Conservation (phyloP, 2,113 vertebrate species). For the Hippocampus barbouri region DNA sequence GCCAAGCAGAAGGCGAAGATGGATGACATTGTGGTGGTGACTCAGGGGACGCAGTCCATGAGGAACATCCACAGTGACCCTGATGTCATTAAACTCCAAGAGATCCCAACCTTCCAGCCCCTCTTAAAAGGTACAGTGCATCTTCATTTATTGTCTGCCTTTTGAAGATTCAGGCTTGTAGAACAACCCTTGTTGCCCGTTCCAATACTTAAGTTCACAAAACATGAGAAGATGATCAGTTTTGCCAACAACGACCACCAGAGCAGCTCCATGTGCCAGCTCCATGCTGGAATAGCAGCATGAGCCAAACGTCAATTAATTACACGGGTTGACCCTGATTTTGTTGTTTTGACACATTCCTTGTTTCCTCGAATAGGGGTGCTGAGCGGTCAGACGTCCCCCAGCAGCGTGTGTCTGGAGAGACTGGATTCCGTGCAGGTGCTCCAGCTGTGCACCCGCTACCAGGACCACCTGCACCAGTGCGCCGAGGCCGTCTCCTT, state of each 20-base stretch:
- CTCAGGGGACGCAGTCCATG: constrained; percentile 86
- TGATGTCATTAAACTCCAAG: constrained; percentile 96
- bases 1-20: constrained; percentile 94
- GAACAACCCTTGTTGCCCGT: not conserved
- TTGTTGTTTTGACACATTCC: constrained; percentile 2
- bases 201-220: too few species aligned
- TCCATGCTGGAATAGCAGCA: constrained; percentile 24
- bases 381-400: constrained; percentile 89
- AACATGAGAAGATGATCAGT: not conserved
- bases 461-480: constrained; percentile 95
- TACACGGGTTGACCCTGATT: constrained; percentile 6
- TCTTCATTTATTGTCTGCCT: not conserved
- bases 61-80: constrained; percentile 93
- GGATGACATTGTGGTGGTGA: constrained; percentile 96
- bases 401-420: constrained; percentile 82
- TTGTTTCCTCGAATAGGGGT: constrained; percentile 72
- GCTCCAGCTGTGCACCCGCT: constrained; percentile 88
- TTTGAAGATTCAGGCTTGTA: not conserved
- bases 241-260: not conserved
- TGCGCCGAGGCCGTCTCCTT: constrained; percentile 95
- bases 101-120: constrained; percentile 96
- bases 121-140: constrained; percentile 84
- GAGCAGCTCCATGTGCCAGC: constrained; percentile 20
- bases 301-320: constrained; percentile 12
- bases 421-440: constrained; percentile 88